Conservation (phyloP, 2,113 vertebrate genomes). For the Muntiacus reevesi region DNA sequence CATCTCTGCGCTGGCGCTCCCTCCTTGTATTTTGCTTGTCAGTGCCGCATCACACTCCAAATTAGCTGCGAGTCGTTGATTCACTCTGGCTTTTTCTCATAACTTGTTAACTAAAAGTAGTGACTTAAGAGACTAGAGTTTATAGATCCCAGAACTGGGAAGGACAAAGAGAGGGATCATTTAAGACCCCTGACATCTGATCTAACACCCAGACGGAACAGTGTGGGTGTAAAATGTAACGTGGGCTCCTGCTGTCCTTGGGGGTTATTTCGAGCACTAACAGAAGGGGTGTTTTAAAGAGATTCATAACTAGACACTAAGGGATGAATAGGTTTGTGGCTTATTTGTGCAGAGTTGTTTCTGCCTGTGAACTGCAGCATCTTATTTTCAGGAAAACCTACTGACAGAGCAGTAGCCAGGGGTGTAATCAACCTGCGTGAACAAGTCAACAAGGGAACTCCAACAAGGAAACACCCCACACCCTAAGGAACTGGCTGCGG, state of each 20-base stretch:
- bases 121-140: not conserved
- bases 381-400: conserved; percentile 9
- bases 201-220: not conserved
- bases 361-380: not conserved
- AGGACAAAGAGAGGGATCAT: not conserved
- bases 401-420: not conserved
- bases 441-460: not conserved
- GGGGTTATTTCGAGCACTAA: not conserved
- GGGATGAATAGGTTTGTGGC: not conserved
- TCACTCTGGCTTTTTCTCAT: not conserved
- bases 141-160: not conserved
- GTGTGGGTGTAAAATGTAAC: not conserved
- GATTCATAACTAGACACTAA: not conserved
- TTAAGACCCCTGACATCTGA: not conserved
- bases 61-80: not conserved
- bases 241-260: not conserved
- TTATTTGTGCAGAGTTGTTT: conserved; percentile 12
- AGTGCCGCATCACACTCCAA: not conserved
- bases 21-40: not conserved
- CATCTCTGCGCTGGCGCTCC: not conserved
- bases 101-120: not conserved
- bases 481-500: fast-evolving
- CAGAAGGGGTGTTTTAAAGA: not conserved
- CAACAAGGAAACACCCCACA: not conserved
- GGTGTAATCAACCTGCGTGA: not conserved